Percentiles rank a stretch among this genome's conserved stretches.
phyloP scores from a whole-genome alignment of 2,113 vertebrate genomes.

The Trichomycterus rosablanca region DNA sequence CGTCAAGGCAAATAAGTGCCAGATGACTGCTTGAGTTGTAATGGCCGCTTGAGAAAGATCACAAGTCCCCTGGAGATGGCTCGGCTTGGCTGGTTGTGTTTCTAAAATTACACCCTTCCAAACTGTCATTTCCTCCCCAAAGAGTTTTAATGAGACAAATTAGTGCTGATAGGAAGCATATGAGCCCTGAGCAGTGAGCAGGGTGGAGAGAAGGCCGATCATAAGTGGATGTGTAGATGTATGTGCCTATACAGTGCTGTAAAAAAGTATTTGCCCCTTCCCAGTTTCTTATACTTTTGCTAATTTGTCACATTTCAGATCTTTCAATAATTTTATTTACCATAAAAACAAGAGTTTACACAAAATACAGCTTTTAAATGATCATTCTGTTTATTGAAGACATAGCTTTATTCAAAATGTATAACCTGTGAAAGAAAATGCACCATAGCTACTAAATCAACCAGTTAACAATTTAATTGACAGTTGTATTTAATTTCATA shows the following conservation, averaged over 20 bases:
- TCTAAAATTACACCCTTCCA: constrained; percentile 75
- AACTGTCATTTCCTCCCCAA: constrained; percentile 74
- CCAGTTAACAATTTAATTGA: no score
- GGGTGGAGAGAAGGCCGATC: constrained; percentile 17
- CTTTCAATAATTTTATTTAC: no score
- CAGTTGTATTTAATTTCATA: no score
- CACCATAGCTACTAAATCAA: no score
- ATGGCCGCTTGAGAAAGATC: constrained; percentile 45
- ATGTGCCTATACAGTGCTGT: constrained; percentile 11
- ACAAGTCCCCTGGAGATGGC: constrained; percentile 60
- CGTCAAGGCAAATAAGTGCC: constrained; percentile 58
- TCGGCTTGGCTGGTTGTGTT: constrained; percentile 54
- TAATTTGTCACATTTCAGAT: no score
- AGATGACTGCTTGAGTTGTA: constrained; percentile 51
- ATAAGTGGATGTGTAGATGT: constrained; percentile 41
- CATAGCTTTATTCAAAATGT: no score
- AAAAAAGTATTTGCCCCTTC: no score
- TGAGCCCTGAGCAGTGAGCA: constrained; percentile 54
- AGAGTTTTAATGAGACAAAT: constrained; percentile 71
- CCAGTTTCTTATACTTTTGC: no score
- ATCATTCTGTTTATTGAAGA: no score
- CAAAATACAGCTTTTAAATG: no score
- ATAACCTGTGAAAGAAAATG: no score
- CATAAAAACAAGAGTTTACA: no score
- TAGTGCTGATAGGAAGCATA: constrained; percentile 71